Evolutionary conservation across 2,113 vertebrate genomes (phyloP), one percentile per base, ranked within the genome.

Genomic region (Leiothrix lutea): DNA sequence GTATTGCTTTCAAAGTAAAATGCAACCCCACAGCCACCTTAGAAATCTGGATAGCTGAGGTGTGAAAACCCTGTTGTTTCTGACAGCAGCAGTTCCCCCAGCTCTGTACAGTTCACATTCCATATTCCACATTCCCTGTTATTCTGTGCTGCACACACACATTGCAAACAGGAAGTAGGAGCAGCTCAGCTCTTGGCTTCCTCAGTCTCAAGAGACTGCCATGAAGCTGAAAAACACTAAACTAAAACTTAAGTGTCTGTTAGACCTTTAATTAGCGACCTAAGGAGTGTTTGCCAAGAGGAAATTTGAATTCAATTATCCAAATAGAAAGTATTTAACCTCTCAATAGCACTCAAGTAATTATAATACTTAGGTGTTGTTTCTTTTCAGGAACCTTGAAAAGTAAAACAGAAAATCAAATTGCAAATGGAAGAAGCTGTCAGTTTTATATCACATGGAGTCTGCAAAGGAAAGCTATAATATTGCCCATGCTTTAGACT

Each of bases 231-330:
- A 94, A 90, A 96, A 94, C 92, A 88, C 91, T 91, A 60, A 95
- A 88, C 81, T 95, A 64, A 93, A 94, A 84, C 82, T 51, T 78
- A 88, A 89, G 88, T 93, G 80, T 95, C 90, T 93, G 71, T 94
- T 79, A 95, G 90, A 95, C 94, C 91, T 96, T 97, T 97, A 96
- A 97, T 97, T 97, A 95, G 91, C 42, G 3, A 95, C 91, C 86
- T 90, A 53, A 96, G 72, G 88, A 96, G 80, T 92, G 85, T 97
- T 93, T 95, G 90, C 84, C 88, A 90, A 90, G 91, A 95, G 94
- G 92, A 95, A 95, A 95, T 96, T 94, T 94, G 54, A 95, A 93
- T 95, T 96, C 74, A 93, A 28, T 97, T 96, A 87, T 95, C 88
- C 80, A 93, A 95, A 95, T 57, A 94, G 88, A 94, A 95, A 88